These are phyloP conservation scores for Lynx canadensis DNA, from an alignment of 2,113 vertebrate species.

Conservation along the genomic window DNA sequence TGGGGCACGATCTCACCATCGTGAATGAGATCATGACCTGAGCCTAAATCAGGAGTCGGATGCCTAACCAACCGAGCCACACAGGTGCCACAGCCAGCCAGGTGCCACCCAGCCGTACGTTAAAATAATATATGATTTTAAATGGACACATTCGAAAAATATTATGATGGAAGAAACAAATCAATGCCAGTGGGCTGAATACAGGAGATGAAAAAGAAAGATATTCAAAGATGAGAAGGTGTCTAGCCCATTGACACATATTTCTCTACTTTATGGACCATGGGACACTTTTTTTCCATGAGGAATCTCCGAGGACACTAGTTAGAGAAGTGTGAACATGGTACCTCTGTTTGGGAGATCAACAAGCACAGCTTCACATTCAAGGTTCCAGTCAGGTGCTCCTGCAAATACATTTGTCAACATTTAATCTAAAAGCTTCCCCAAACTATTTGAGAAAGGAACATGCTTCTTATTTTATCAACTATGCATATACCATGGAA, in stretches of 20 bases:
- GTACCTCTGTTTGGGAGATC: neutral
- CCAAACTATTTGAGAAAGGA: neutral
- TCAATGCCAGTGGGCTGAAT: neutral
- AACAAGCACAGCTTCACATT: neutral
- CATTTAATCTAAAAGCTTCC: neutral
- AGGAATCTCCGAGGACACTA: neutral
- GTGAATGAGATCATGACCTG: too few species aligned
- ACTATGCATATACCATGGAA: neutral
- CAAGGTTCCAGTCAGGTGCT: neutral
- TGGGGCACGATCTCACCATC: too few species aligned
- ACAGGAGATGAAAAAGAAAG: neutral
- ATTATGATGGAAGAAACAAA: neutral
- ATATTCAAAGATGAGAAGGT: neutral
- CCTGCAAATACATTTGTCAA: neutral
- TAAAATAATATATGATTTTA: neutral
- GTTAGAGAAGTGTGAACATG: neutral
- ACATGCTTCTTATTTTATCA: neutral
- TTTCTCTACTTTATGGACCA: neutral
- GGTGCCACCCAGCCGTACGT: too few species aligned
- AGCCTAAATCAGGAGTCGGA: too few species aligned
- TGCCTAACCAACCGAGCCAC: too few species aligned
- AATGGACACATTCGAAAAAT: neutral
- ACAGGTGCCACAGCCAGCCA: too few species aligned
- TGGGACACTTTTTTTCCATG: neutral
- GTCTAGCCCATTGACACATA: neutral